phyloP scores from a whole-genome alignment of 2,797 vertebrate genomes.

The Sarcophilus harrisii region DNA sequence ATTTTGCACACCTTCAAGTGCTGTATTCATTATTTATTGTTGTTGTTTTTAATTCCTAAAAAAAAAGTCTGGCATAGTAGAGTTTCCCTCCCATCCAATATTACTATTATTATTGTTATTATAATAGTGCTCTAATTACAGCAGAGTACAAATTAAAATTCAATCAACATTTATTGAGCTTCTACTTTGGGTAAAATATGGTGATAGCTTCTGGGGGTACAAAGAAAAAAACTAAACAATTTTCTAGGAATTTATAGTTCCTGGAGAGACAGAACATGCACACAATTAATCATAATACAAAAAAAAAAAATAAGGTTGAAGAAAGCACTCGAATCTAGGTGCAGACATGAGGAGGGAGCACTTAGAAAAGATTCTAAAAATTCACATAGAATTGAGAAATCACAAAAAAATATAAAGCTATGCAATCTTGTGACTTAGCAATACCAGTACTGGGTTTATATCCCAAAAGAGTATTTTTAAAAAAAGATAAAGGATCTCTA shows the following conservation, averaged over 20 bases:
- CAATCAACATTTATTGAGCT: background rate
- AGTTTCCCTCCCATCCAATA: background rate
- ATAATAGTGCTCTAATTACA: background rate
- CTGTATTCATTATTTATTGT: background rate
- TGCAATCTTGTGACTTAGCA: too few relatives aligned
- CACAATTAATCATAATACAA: background rate
- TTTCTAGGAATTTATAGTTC: background rate
- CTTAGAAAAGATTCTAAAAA: background rate
- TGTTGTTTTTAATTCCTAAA: background rate
- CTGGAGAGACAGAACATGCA: background rate
- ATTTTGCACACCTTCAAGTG: background rate
- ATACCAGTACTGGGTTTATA: too few relatives aligned
- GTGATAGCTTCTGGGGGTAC: background rate
- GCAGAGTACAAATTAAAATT: background rate
- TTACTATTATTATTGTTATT: background rate
- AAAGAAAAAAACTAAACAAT: background rate
- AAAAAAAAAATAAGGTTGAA: background rate
- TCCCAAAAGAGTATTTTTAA: too few relatives aligned
- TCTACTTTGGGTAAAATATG: background rate
- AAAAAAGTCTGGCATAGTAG: background rate
- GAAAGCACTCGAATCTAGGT: background rate
- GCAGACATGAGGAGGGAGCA: background rate
- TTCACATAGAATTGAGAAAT: background rate
- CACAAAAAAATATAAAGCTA: too few relatives aligned
- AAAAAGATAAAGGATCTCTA: too few relatives aligned